Evolutionary conservation across 64 coral and sea anemone genomes (phyloP).

Genomic region (Montipora sp.): DNA sequence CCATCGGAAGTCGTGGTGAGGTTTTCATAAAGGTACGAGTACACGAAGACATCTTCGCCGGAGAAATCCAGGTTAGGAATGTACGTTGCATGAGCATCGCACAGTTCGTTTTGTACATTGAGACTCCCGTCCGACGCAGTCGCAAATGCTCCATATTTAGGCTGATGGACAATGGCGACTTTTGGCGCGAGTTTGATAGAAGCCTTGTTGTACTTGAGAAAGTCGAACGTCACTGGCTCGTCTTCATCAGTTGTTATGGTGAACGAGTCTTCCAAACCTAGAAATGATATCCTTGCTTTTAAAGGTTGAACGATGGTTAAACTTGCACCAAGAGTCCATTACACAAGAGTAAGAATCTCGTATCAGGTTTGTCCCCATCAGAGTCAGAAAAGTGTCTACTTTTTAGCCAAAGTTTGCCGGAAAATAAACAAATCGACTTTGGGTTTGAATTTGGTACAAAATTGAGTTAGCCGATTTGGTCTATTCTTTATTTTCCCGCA

Average conservation of each 20-base stretch:
- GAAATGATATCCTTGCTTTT: neutral
- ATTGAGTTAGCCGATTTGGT: too few relatives aligned
- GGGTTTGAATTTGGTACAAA: too few relatives aligned
- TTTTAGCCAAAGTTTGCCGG: too few relatives aligned
- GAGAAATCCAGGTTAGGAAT: conserved; percentile 79
- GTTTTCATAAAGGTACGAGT: conserved; percentile 88
- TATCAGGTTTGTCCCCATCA: too few relatives aligned
- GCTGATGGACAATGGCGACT: conserved; percentile 73
- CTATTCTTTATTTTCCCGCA: too few relatives aligned
- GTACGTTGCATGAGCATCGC: conserved; percentile 78
- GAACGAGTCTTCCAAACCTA: conserved; percentile 58
- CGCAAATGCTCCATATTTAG: conserved; percentile 73
- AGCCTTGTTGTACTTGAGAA: conserved; percentile 73
- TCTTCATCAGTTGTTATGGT: conserved; percentile 83
- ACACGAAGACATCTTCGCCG: conserved; percentile 89
- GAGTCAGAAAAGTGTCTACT: too few relatives aligned
- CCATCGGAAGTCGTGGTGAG: conserved; percentile 85
- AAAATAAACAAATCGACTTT: too few relatives aligned
- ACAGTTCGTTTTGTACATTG: conserved; percentile 76
- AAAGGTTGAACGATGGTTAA: too few relatives aligned
- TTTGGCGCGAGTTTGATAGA: conserved; percentile 61
- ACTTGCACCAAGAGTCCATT: too few relatives aligned
- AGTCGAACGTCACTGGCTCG: conserved; percentile 76
- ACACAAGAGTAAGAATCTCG: too few relatives aligned
- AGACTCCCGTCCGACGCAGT: conserved; percentile 66